Base-by-base conservation (phyloP, 2,888 invertebrate genomes). In the Allophyes oxyacanthae region DNA sequence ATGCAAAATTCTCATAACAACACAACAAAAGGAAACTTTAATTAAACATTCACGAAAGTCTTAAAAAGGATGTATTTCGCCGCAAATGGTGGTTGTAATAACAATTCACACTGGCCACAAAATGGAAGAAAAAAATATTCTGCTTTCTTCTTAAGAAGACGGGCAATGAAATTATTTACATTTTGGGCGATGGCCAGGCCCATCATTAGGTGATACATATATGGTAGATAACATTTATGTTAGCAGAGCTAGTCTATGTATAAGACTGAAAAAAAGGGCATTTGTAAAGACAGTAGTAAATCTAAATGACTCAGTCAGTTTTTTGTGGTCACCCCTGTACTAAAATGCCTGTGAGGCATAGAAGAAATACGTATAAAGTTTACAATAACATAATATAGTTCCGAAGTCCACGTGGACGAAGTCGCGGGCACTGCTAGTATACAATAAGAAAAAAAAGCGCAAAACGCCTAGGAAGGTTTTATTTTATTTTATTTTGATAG, bases 101-200 rank as follows among this genome's bases (percentile, higher is more conserved):
- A 73, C 64, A 70, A 59, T 54, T 55, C 49, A 46, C 40, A 63
- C 53, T 71, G 66, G 65, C 61, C 69, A 60, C 59, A 78, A 75
- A 78, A 75, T 65, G 53, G 58, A 63, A 34, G 63, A 45, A 54
- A 15, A 41, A 45, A 50, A 57, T 53, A 48, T 11, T 46, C 48
- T 20, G 7, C 6, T 4, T 37, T 66, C 70, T 70, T 74, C 62
- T 69, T 72, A 76, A 71, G 62, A 74, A 67, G 66, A 54, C 68
- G 50, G 64, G 52, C 49, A 43, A 58, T 64, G 41, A 57, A 51
- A 43, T 45, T 53, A 55, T 57, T 65, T 54, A 54, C 42, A 60
- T 48, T 51, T 58, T 56, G 32, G 53, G 33, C 41, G 32, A 43
- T 54, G 46, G 46, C 40, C 33, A 25, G 20, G 30, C 33, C 15